Conservation (phyloP, 2,797 vertebrate species). For the Myripristis murdjan region DNA sequence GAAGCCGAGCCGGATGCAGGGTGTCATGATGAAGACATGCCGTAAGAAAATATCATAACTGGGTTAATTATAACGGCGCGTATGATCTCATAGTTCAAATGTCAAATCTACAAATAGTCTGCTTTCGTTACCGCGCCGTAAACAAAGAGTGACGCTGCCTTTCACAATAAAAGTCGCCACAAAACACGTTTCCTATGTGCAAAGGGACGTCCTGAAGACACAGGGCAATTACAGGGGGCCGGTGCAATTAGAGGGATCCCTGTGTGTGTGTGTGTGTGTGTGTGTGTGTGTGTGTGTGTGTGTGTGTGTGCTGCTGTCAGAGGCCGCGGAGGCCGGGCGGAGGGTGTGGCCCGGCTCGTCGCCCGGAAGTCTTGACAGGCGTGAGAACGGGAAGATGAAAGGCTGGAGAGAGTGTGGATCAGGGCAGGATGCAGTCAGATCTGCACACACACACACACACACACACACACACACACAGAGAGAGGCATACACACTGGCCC, state of each 20-base stretch:
- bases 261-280: too few relatives aligned
- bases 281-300: too few relatives aligned
- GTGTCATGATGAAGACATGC: too few relatives aligned
- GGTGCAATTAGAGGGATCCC: conserved; percentile 48
- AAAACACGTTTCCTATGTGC: conserved; percentile 3
- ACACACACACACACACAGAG: conserved; percentile 1
- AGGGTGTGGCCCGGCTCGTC: conserved; percentile 51
- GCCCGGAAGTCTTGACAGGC: conserved; percentile 66
- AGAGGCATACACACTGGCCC: too few relatives aligned
- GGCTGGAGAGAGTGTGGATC: conserved; percentile 42
- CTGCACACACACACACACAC: conserved; percentile 27
- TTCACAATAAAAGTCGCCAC: conserved; percentile 45
- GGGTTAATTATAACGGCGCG: conserved; percentile 35
- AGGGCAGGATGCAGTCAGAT: conserved; percentile 12
- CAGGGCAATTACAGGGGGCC: conserved; percentile 44
- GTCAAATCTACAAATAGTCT: not conserved
- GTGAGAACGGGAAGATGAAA: conserved; percentile 76
- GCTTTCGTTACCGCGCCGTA: conserved; percentile 19
- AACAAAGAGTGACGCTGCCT: conserved; percentile 35
- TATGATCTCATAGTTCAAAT: conserved; percentile 25
- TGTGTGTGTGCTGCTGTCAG: not conserved
- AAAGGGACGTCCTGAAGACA: conserved; percentile 18
- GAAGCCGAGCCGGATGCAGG: too few relatives aligned
- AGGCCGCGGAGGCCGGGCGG: conserved; percentile 1
- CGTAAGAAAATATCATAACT: too few relatives aligned